Base-by-base conservation (phyloP, 2,888 invertebrate species). In the Eupithecia tripunctaria region DNA sequence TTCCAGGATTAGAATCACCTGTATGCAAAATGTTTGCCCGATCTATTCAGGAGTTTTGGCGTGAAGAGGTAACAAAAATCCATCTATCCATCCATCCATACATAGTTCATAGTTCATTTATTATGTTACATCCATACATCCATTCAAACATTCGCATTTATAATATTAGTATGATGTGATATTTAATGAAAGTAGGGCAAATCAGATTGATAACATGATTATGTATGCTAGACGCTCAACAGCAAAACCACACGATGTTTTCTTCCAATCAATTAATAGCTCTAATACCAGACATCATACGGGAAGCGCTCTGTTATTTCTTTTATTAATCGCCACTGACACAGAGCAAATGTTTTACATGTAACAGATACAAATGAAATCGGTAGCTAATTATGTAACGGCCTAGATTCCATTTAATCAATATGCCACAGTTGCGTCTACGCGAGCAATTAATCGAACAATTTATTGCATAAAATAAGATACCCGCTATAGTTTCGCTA, bases 261-360 rank as follows among this genome's bases (percentile, higher is more conserved):
- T 79, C 75, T 73, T 76, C 69, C 68, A 43, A 67, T 76, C 76
- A 79, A 78, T 80, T 77, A 80, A 81, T 70, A 67, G 71, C 59
- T 64, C 67, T 71, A 66, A 60, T 71, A 69, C 67, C 72, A 70
- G 74, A 67, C 68, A 76, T 76, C 80, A 80, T 77, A 79, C 81
- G 77, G 76, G 78, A 79, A 82, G 78, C 81, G 77, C 80, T 82
- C 85, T 84, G 82, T 81, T 86, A 82, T 86, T 85, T 83, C 83
- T 85, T 85, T 84, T 84, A 86, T 85, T 86, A 86, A 86, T 86
- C 85, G 81, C 79, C 80, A 82, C 86, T 83, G 85, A 86, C 86
- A 85, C 79, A 81, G 81, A 84, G 84, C 86, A 82, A 86, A 86
- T 84, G 86, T 85, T 86, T 85, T 85, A 84, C 83, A 82, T 80